Evolutionary conservation across 2,888 invertebrate genomes (phyloP).

Genomic region (Latrodectus hesperus): DNA sequence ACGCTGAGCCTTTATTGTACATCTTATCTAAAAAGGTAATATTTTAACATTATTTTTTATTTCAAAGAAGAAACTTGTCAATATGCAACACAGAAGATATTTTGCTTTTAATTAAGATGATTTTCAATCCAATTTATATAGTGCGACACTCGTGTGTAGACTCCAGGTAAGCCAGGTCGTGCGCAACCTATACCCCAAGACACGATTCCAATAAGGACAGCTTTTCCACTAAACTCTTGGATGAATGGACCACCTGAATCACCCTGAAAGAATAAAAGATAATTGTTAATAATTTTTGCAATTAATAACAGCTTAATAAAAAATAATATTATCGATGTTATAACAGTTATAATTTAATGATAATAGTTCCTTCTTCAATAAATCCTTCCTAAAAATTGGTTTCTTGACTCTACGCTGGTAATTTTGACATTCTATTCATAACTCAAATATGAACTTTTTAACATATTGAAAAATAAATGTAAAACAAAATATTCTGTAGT

Average conservation of each 20-base stretch:
- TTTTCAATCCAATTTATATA: conserved; percentile 35
- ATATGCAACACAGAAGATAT: not conserved
- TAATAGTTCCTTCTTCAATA: no score
- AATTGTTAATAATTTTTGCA: no score
- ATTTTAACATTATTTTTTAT: not conserved
- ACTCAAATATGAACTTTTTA: no score
- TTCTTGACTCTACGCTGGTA: no score
- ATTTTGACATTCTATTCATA: no score
- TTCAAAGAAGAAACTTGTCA: no score
- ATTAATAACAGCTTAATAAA: not conserved
- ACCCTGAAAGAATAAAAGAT: conserved; percentile 15
- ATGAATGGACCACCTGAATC: conserved; percentile 47
- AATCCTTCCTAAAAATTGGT: no score
- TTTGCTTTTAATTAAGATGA: not conserved
- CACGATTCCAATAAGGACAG: conserved; percentile 30
- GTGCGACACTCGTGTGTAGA: conserved; percentile 30
- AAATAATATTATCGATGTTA: not conserved
- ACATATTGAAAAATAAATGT: no score
- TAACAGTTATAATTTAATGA: not conserved
- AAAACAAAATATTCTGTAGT: no score
- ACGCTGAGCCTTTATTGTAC: no score
- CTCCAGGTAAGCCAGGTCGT: conserved; percentile 37
- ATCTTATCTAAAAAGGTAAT: conserved; percentile 36
- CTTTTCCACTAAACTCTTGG: conserved; percentile 16
- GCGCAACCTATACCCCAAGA: conserved; percentile 53